A percentile compares a stretch with the other conserved stretches of the same genome.
These are phyloP conservation scores for Otolemur crassicaudatus DNA, from an alignment of 2,797 vertebrate species.

Conservation along the genomic window DNA sequence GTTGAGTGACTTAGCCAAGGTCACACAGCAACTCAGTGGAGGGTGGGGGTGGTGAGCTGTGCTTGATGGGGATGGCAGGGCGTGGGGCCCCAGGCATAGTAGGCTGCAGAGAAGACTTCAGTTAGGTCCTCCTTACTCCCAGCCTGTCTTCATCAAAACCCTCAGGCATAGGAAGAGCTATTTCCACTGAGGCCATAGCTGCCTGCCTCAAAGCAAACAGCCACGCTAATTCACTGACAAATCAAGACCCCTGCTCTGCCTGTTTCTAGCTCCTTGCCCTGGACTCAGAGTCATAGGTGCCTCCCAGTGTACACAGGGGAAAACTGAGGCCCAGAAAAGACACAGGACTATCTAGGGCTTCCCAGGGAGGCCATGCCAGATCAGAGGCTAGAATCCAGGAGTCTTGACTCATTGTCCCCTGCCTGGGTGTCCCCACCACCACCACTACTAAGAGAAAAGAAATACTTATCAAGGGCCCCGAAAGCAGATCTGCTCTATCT, in stretches of 20 bases:
- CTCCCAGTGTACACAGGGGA: neutral
- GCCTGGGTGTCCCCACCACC: neutral
- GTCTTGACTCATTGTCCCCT: neutral
- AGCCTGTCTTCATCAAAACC: neutral
- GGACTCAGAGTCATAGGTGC: neutral
- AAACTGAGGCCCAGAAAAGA: neutral
- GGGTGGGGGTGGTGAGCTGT: fast-evolving
- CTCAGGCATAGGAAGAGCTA: neutral
- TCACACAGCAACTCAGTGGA: neutral
- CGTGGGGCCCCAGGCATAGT: fast-evolving
- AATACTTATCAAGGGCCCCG: neutral
- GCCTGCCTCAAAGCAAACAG: neutral
- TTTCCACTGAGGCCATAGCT: neutral
- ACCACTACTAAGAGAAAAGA: neutral
- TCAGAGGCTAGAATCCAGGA: neutral
- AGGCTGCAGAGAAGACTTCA: no score
- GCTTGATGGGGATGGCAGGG: neutral
- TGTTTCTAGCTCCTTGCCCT: neutral
- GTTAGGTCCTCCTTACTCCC: fast-evolving
- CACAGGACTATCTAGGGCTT: neutral
- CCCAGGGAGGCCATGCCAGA: neutral
- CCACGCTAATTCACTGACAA: neutral
- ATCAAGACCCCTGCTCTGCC: neutral
- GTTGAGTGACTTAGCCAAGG: neutral
- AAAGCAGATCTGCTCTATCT: neutral